Base-by-base conservation (phyloP, 2,888 invertebrate species). In the Tyria jacobaeae region DNA sequence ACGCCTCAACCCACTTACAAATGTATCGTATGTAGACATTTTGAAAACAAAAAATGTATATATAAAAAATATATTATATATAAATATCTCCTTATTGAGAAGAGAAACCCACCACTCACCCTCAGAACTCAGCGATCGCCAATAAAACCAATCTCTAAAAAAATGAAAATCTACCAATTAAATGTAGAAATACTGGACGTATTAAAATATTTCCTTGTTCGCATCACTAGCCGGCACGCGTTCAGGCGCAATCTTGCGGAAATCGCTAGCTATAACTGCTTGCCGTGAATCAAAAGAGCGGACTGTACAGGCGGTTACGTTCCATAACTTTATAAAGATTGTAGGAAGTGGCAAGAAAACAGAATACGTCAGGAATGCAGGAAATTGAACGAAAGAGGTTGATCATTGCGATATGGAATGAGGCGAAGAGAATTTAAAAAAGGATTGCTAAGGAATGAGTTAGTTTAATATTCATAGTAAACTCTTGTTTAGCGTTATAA, bases 201-300 rank as follows among this genome's bases (percentile, higher is more conserved):
- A 44, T 12, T 21, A 10, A 44, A 44, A 21, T 21, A 44, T 44
- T 17, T 44, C 44, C 21, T 27, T 54, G 25, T 39, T 41, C 53
- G 14, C 57, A 63, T 35, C 63, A 59, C 66, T 60, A 56, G 41
- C 25, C 27, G 57, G 57, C 61, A 60, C 51, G 73, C 76, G 70
- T 37, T 59, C 65, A 41, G 4, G 63, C 62, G 69, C 70, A 71
- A 58, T 76, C 59, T 64, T 61, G 71, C 68, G 81, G 75, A 80
- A 80, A 79, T 80, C 66, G 66, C 62, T 57, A 47, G 37, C 70
- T 58, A 78, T 81, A 71, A 75, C 63, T 68, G 67, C 54, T 64
- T 55, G 62, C 64, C 62, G 62, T 63, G 62, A 60, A 56, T 53
- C 51, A 60, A 47, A 66, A 60, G 52, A 31, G 21, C 24, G 37